Percentiles rank a stretch among this genome's conserved stretches.
These are phyloP conservation scores for Dorcus hopei DNA, from an alignment of 2,888 invertebrate species.

Conservation along the genomic window DNA sequence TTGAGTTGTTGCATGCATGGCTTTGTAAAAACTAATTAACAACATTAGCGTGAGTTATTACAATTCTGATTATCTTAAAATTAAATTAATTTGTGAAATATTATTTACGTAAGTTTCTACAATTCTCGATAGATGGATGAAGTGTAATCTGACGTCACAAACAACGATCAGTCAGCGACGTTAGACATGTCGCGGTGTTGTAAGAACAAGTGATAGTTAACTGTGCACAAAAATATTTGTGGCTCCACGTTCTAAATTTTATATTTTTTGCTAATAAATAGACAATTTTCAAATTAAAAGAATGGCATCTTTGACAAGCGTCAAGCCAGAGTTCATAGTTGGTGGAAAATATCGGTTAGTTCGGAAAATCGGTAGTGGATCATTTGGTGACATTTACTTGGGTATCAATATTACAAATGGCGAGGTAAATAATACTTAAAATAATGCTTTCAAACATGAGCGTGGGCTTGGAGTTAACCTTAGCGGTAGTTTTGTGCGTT, in stretches of 20 bases:
- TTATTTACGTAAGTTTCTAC: background rate
- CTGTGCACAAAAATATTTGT: conserved; percentile 47
- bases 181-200: conserved; percentile 60
- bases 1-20: too few relatives aligned
- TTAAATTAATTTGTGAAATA: background rate
- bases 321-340: conserved; percentile 74
- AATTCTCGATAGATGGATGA: conserved; percentile 10
- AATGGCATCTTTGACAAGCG: conserved; percentile 46
- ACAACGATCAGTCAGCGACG: conserved; percentile 38
- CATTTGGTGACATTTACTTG: conserved; percentile 98
- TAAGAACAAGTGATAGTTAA: conserved; percentile 51
- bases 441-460: conserved; percentile 1
- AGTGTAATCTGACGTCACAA: conserved; percentile 37
- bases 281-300: conserved; percentile 43
- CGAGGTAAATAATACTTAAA: conserved; percentile 62
- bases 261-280: conserved; percentile 40
- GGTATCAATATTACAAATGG: conserved; percentile 89
- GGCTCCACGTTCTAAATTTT: conserved; percentile 47
- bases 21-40: background rate
- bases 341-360: conserved; percentile 92
- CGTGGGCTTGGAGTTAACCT: background rate
- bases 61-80: background rate
- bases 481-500: conserved; percentile 4
- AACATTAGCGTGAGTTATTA: background rate
- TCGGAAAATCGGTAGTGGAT: conserved; percentile 97